Evolutionary conservation across 2,888 invertebrate genomes (phyloP).

Genomic region (Pollenia griseotomentosa): DNA sequence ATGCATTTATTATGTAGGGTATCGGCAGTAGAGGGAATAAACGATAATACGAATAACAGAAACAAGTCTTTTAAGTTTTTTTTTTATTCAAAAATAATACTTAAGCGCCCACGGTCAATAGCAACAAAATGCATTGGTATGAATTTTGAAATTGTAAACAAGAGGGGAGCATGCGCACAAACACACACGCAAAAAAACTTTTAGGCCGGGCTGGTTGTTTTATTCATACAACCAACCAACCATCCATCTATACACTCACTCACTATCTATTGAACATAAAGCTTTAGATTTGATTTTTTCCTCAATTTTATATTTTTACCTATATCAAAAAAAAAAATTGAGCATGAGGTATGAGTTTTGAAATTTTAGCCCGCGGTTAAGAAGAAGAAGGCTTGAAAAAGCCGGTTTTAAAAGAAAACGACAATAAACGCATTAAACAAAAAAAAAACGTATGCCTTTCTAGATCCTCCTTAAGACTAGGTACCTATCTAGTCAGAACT

Average conservation of each 20-base stretch:
- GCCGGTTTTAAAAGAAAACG: slow-evolving; percentile 61
- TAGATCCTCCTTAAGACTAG: not conserved
- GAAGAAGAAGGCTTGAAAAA: slow-evolving; percentile 60
- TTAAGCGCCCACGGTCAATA: slow-evolving; percentile 75
- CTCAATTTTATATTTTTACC: slow-evolving; percentile 6
- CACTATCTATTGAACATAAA: slow-evolving; percentile 45
- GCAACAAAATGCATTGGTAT: slow-evolving; percentile 68
- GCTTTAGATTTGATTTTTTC: slow-evolving; percentile 34
- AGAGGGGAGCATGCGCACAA: slow-evolving; percentile 57
- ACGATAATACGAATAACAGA: slow-evolving; percentile 17
- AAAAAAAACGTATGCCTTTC: not conserved
- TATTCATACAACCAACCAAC: slow-evolving; percentile 17
- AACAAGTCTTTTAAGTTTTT: slow-evolving; percentile 31
- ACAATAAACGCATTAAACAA: slow-evolving; percentile 52
- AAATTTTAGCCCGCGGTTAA: slow-evolving; percentile 70
- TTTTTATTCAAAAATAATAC: slow-evolving; percentile 33
- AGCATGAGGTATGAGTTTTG: slow-evolving; percentile 51
- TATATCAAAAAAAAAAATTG: slow-evolving; percentile 55
- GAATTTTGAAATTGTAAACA: slow-evolving; percentile 50
- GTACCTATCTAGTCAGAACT: not conserved
- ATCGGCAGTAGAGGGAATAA: slow-evolving; percentile 26
- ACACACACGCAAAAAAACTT: slow-evolving; percentile 50
- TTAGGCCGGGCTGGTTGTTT: slow-evolving; percentile 53
- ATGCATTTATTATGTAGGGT: slow-evolving; percentile 29
- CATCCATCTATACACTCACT: slow-evolving; percentile 30